Conservation (phyloP, 2,797 vertebrate genomes). For the Hirundo rustica region DNA sequence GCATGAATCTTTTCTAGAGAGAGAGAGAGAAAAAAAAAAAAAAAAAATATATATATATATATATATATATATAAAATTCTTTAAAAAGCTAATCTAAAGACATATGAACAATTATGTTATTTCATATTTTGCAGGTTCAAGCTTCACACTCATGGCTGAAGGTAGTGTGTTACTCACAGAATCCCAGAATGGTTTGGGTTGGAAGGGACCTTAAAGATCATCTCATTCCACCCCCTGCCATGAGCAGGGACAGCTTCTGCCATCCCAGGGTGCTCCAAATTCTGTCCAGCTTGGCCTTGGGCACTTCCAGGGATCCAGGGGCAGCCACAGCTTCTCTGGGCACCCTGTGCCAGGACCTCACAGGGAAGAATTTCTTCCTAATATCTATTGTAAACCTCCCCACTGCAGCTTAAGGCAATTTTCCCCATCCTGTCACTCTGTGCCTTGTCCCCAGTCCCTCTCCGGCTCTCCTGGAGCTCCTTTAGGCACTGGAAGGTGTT, state of each 20-base stretch:
- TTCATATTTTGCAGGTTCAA: neutral
- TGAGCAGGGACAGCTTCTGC: neutral
- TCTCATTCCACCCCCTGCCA: neutral
- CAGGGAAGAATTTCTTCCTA: neutral
- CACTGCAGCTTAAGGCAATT: neutral
- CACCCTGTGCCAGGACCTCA: neutral
- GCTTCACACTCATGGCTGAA: fast-evolving
- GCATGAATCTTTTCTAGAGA: neutral
- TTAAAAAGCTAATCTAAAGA: neutral
- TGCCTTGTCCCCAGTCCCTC: neutral
- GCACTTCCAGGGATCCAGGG: neutral
- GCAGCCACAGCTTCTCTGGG: neutral
- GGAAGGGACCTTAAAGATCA: no score
- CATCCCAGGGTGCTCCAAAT: neutral
- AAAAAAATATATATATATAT: no score
- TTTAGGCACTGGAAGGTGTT: neutral
- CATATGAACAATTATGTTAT: neutral
- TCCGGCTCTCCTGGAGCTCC: neutral
- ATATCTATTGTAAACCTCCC: neutral
- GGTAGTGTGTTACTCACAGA: neutral
- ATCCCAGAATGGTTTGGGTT: neutral
- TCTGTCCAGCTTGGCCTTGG: fast-evolving
- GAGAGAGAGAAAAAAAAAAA: neutral
- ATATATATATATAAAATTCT: no score
- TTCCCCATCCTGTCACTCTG: neutral